These are phyloP conservation scores for Leistus spinibarbis DNA, from an alignment of 2,888 invertebrate genomes.

Conservation along the genomic window DNA sequence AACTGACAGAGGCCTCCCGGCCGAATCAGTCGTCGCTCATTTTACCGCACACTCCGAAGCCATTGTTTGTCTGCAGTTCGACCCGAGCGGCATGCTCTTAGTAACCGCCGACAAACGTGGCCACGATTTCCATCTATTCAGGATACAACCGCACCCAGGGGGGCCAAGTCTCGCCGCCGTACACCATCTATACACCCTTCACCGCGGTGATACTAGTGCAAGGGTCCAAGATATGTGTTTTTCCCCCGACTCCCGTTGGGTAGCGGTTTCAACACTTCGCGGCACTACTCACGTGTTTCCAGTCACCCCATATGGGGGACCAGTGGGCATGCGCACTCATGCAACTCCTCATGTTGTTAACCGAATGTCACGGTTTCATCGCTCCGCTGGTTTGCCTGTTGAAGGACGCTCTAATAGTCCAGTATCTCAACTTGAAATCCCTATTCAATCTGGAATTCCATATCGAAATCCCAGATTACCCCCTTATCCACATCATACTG, in stretches of 20 bases:
- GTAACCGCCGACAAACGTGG: constrained; percentile 91
- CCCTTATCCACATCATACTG: constrained; percentile 86
- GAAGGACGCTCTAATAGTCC: constrained; percentile 77
- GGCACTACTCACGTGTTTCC: constrained; percentile 99
- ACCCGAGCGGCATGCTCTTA: constrained; percentile 86
- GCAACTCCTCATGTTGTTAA: constrained; percentile 93
- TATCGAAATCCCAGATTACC: constrained; percentile 89
- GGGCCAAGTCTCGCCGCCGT: constrained; percentile 86
- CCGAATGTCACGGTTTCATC: constrained; percentile 91
- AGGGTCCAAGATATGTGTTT: constrained; percentile 93
- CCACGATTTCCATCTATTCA: constrained; percentile 95
- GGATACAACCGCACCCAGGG: constrained; percentile 90
- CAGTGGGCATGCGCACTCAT: constrained; percentile 90
- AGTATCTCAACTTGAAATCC: constrained; percentile 58
- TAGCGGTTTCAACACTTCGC: constrained; percentile 91
- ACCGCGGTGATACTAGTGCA: constrained; percentile 94
- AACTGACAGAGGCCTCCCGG: constrained; percentile 53
- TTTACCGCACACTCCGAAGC: constrained; percentile 88
- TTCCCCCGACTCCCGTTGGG: constrained; percentile 94
- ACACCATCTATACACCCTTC: constrained; percentile 93
- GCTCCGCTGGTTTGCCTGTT: constrained; percentile 88
- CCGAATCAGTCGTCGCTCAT: constrained; percentile 82
- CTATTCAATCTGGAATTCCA: constrained; percentile 62
- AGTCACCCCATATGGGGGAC: constrained; percentile 94
- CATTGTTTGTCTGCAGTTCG: constrained; percentile 87